Evolutionary conservation across 2,797 vertebrate genomes (phyloP).

Genomic region (Catostomus latipinnis): DNA sequence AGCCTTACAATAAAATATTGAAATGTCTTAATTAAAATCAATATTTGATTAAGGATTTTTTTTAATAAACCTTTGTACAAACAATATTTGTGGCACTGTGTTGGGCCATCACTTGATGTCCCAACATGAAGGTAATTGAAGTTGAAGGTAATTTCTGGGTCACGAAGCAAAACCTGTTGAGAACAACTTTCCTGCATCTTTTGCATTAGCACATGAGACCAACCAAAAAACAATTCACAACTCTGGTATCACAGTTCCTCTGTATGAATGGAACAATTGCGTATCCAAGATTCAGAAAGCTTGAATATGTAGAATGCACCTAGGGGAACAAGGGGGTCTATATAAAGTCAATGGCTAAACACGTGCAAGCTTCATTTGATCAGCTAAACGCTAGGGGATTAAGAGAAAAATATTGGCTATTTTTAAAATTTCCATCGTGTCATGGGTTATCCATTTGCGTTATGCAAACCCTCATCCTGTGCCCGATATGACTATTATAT

Average conservation of each 20-base stretch:
- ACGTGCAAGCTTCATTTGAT: neutral
- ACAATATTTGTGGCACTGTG: too few relatives aligned
- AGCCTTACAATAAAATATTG: too few relatives aligned
- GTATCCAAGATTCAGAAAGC: neutral
- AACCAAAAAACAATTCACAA: neutral
- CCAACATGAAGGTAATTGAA: too few relatives aligned
- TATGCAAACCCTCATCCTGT: neutral
- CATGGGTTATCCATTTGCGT: neutral
- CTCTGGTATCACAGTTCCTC: neutral
- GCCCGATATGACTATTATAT: slow-evolving; percentile 10
- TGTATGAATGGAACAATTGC: neutral
- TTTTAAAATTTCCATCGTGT: slow-evolving; percentile 12
- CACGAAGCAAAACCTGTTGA: too few relatives aligned
- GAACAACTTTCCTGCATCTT: neutral
- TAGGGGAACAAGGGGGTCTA: neutral
- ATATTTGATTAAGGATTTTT: too few relatives aligned
- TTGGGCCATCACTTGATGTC: too few relatives aligned
- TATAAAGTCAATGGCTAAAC: neutral
- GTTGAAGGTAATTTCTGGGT: too few relatives aligned
- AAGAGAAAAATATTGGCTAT: neutral
- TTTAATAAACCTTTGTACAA: too few relatives aligned
- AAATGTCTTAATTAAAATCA: too few relatives aligned
- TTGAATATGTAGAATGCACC: neutral
- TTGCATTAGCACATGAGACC: neutral
- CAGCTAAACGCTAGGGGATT: slow-evolving; percentile 8